Conservation (phyloP, 2,888 invertebrate species). For the Keiferia lycopersicella region DNA sequence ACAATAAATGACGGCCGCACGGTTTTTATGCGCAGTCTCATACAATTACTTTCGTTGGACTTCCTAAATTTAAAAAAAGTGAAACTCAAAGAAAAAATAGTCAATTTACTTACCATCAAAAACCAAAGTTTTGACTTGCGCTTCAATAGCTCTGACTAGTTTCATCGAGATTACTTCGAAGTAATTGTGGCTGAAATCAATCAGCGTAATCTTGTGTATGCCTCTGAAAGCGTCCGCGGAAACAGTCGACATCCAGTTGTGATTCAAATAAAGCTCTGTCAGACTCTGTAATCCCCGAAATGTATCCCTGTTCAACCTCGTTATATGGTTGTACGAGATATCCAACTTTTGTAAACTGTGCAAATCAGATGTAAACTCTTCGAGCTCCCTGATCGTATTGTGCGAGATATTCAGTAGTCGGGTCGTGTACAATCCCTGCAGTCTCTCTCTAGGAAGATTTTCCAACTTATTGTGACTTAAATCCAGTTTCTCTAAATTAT, state of each 20-base stretch:
- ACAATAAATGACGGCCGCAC: not conserved
- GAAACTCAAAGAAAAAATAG: not conserved
- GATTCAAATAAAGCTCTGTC: slow-evolving; percentile 88
- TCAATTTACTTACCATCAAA: slow-evolving; percentile 86
- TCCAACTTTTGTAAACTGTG: slow-evolving; percentile 89
- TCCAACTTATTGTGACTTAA: slow-evolving; percentile 91
- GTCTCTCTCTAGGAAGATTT: slow-evolving; percentile 90
- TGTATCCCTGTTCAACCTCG: slow-evolving; percentile 87
- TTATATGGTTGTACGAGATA: slow-evolving; percentile 91
- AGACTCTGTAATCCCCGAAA: slow-evolving; percentile 89
- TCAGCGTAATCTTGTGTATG: slow-evolving; percentile 86
- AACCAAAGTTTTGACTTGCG: slow-evolving; percentile 88
- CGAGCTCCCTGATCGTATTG: slow-evolving; percentile 90
- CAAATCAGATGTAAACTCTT: slow-evolving; percentile 90
- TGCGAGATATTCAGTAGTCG: slow-evolving; percentile 90
- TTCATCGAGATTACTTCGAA: slow-evolving; percentile 90
- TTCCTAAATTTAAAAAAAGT: too few species aligned
- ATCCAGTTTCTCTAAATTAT: slow-evolving; percentile 89
- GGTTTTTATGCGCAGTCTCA: not conserved
- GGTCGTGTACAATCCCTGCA: slow-evolving; percentile 88
- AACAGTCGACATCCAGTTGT: slow-evolving; percentile 90
- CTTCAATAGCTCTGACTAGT: slow-evolving; percentile 89
- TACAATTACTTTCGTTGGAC: not conserved
- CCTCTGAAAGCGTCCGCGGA: slow-evolving; percentile 89
- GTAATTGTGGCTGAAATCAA: slow-evolving; percentile 92